phyloP scores from a whole-genome alignment of 2,888 invertebrate species.

The Rhamnusium bicolor region DNA sequence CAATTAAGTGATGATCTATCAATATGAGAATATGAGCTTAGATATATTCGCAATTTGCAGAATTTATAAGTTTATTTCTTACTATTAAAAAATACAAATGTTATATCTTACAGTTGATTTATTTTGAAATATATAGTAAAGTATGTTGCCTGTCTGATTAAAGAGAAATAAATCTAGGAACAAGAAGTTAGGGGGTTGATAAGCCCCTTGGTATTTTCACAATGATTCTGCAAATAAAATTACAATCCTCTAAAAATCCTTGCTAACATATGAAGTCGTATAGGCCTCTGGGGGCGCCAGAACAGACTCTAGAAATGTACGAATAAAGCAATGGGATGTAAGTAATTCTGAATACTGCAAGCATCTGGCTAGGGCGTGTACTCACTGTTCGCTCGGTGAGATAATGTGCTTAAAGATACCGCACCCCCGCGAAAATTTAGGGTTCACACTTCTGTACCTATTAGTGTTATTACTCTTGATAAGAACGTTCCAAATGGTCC shows the following conservation, averaged over 20 bases:
- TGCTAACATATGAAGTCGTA: slow-evolving; percentile 53
- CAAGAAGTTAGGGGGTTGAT: slow-evolving; percentile 29
- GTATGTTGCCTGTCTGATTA: slow-evolving; percentile 1
- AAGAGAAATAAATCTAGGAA: slow-evolving; percentile 22
- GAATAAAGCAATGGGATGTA: slow-evolving; percentile 62
- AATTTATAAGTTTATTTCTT: too few species aligned
- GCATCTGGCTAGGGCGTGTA: slow-evolving; percentile 64
- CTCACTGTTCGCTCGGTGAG: slow-evolving; percentile 60
- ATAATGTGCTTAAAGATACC: slow-evolving; percentile 65
- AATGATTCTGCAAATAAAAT: slow-evolving; percentile 51
- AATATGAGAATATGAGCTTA: too few species aligned
- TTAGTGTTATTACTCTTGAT: slow-evolving; percentile 50
- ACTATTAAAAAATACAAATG: too few species aligned
- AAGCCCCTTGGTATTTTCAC: slow-evolving; percentile 37
- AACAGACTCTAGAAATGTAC: slow-evolving; percentile 43
- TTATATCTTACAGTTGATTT: too few species aligned
- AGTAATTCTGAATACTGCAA: slow-evolving; percentile 62
- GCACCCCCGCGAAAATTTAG: slow-evolving; percentile 59
- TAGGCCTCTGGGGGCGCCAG: slow-evolving; percentile 46
- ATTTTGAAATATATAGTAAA: not conserved
- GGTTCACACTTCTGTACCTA: slow-evolving; percentile 56
- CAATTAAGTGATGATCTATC: too few species aligned
- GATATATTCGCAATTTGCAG: too few species aligned
- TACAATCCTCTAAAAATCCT: slow-evolving; percentile 55
- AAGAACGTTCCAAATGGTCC: slow-evolving; percentile 52